Percentiles rank a stretch among this genome's conserved stretches.
Conservation (phyloP, 2,113 vertebrate species). For the Cebidichthys violaceus region DNA sequence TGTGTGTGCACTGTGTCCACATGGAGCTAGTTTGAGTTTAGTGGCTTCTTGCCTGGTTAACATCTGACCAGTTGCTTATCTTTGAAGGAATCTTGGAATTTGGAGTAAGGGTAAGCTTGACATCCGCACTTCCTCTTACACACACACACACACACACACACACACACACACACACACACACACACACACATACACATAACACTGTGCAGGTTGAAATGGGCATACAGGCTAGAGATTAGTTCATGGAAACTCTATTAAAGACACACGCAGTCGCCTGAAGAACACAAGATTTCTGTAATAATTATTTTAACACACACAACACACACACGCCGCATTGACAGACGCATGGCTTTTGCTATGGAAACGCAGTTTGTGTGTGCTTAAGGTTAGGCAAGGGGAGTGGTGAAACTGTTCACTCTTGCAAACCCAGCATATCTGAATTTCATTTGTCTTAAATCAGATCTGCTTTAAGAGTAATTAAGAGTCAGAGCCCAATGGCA, state of each 20-base stretch:
- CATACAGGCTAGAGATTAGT: constrained; percentile 29
- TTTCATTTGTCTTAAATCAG: constrained; percentile 72
- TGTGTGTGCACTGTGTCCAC: not conserved
- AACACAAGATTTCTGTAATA: constrained; percentile 52
- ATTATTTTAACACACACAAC: constrained; percentile 48
- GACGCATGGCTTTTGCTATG: constrained; percentile 49
- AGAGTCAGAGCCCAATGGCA: constrained; percentile 50
- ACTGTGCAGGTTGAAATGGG: constrained; percentile 13
- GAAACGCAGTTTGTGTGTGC: constrained; percentile 56
- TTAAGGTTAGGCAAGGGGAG: constrained; percentile 48
- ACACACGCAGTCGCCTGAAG: constrained; percentile 17
- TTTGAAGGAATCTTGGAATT: constrained; percentile 39
- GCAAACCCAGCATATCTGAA: constrained; percentile 60
- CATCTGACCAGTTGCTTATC: constrained; percentile 32
- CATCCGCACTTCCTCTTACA: not conserved
- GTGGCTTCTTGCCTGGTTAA: not conserved
- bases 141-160: not conserved
- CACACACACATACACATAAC: not conserved
- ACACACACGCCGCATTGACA: constrained; percentile 25
- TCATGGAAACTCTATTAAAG: constrained; percentile 49
- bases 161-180: not conserved
- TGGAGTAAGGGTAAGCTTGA: constrained; percentile 21
- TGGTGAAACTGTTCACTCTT: constrained; percentile 55
- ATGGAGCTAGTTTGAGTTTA: not conserved
- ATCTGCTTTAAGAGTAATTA: constrained; percentile 71